Conservation (phyloP, 30 jellyfish, hydroid and myxozoan species). For the Mastigias papua region DNA sequence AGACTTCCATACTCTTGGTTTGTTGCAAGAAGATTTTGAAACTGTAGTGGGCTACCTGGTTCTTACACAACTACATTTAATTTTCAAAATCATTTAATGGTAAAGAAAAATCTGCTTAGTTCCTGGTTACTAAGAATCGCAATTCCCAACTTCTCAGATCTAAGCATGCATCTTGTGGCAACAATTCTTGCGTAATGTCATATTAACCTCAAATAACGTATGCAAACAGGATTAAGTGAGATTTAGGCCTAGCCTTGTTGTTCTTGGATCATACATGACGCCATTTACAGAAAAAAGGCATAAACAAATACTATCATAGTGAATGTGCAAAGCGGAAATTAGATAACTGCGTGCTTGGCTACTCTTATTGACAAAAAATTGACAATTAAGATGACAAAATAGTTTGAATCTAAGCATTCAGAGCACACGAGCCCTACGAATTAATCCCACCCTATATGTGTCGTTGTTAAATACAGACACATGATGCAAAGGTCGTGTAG, state of each 20-base stretch:
- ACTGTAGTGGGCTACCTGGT: no score
- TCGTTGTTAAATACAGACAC: no score
- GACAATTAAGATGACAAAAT: no score
- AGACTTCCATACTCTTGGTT: no score
- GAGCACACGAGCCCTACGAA: background rate
- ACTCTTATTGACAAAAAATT: background rate
- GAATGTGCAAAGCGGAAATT: background rate
- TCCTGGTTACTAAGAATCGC: background rate
- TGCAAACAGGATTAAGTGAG: conserved; percentile 1
- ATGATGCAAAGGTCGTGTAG: no score
- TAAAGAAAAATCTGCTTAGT: no score
- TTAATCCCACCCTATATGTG: background rate
- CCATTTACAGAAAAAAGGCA: background rate
- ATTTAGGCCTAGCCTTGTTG: conserved; percentile 1
- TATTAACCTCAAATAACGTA: background rate
- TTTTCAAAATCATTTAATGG: no score
- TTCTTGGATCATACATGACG: conserved; percentile 3
- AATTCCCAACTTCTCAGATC: background rate
- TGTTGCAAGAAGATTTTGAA: no score
- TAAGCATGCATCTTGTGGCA: background rate
- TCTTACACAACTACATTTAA: no score
- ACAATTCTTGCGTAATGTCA: background rate
- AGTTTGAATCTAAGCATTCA: no score
- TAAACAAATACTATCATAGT: background rate
- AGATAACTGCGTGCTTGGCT: conserved; percentile 2